Base-by-base conservation (phyloP, 2,113 vertebrate genomes). In the Regulus satrapa region DNA sequence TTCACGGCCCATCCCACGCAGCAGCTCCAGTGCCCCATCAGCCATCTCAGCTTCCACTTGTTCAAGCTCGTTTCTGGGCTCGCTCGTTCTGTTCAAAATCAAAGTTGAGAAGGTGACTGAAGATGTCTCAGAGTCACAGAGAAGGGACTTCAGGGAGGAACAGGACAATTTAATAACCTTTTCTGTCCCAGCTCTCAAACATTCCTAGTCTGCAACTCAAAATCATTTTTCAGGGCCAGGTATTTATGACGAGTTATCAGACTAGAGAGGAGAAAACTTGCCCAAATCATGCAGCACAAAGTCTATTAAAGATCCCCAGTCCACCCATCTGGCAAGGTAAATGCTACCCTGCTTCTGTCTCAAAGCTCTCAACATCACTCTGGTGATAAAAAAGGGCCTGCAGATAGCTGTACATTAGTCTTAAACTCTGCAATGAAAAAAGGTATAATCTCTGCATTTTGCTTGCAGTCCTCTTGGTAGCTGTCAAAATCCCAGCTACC, bases 1-100 rank as follows among this genome's bases (percentile, higher is more conserved):
- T 15, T 18, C 55, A 9, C 5, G 59, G 68, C 49, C 63, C 15
- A 36, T 21, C 73, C 66, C 1, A 2, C 31, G 18, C 72, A 51
- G 85, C 41, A 51, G 72, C 62, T 62, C 9, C 74, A 25, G 59
- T 18, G 38, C 38, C 62, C 54, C 0, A 3, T 14, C 1, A 3
- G 62, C 38, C 61, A 24, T 5, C 68, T 61, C 67, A 34, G 67
- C 66, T 18, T 43, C 62, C 31, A 3, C 14, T 31, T 10, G 0
- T 3, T 98, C 89, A 97, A 25, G 67, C 94, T 67, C 96, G 92
- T 31, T 71, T 97, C 84, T 95, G 84, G 1, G 93, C 94, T 54
- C 40, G 92, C 61, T 98, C 97, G 1, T 48, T 81, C 97, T 98
- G 95, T 94, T 51, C 34, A 94, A 92, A 93, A 82, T 49, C 3